phyloP scores from a whole-genome alignment of 2,888 invertebrate genomes.

The Agriopis leucophaearia region DNA sequence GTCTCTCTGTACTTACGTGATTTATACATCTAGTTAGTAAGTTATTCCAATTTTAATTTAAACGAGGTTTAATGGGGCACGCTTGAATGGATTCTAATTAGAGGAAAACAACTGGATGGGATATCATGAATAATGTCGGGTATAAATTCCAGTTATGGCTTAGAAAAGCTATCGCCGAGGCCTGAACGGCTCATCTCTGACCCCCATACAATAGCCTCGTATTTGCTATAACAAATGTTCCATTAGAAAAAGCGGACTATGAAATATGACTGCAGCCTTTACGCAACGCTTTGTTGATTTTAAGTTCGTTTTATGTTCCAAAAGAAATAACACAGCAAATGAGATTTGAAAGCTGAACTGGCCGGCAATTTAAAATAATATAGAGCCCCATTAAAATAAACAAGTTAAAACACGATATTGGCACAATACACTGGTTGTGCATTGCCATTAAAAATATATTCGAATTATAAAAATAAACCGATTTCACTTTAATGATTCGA shows the following conservation, averaged over 20 bases:
- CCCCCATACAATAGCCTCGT: constrained; percentile 72
- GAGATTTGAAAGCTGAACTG: constrained; percentile 45
- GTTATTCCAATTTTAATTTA: constrained; percentile 86
- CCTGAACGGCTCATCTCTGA: constrained; percentile 51
- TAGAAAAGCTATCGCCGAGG: constrained; percentile 68
- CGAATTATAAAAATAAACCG: constrained; percentile 47
- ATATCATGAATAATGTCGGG: constrained; percentile 79
- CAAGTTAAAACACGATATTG: constrained; percentile 33
- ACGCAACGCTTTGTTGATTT: constrained; percentile 56
- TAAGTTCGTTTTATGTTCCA: constrained; percentile 37
- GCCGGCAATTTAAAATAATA: constrained; percentile 41
- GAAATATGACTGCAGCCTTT: constrained; percentile 64
- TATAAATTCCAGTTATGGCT: constrained; percentile 82
- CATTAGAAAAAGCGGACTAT: constrained; percentile 70
- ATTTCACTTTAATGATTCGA: constrained; percentile 40
- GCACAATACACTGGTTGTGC: constrained; percentile 38
- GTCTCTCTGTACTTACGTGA: constrained; percentile 76
- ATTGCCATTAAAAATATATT: constrained; percentile 39
- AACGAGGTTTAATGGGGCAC: constrained; percentile 84
- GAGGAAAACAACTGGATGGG: constrained; percentile 80
- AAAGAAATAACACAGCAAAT: constrained; percentile 40
- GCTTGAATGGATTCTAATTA: constrained; percentile 85
- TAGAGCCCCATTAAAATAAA: constrained; percentile 41
- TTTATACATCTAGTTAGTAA: constrained; percentile 86
- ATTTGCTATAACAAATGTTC: constrained; percentile 78